phyloP scores from a whole-genome alignment of 2,113 vertebrate genomes.

The Hymenochirus boettgeri region DNA sequence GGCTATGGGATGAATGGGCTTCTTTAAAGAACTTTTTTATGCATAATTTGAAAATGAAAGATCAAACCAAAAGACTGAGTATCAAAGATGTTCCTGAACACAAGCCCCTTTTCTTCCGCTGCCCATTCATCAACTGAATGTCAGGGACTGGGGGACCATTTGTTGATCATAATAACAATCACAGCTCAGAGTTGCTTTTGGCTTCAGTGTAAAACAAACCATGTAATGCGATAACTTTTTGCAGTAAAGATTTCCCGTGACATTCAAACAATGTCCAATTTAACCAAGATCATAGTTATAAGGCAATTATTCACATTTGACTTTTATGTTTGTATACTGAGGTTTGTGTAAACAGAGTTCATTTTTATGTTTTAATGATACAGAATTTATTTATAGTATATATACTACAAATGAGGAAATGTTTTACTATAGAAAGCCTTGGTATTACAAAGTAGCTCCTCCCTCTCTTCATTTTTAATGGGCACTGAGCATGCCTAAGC shows the following conservation, averaged over 20 bases:
- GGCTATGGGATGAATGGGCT: constrained; percentile 70
- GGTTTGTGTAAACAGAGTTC: no score
- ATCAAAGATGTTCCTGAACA: constrained; percentile 70
- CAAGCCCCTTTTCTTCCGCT: constrained; percentile 19
- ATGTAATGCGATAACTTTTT: not conserved
- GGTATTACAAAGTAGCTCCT: no score
- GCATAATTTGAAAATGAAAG: constrained; percentile 68
- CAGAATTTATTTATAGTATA: no score
- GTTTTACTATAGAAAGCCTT: no score
- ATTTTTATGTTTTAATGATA: no score
- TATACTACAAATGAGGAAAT: no score
- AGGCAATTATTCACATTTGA: no score
- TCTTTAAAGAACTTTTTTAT: constrained; percentile 63
- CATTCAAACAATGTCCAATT: not conserved
- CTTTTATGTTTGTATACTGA: no score
- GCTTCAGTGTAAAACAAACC: not conserved
- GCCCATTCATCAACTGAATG: constrained; percentile 10
- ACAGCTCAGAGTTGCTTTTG: constrained; percentile 10
- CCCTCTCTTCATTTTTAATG: no score
- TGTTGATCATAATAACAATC: constrained; percentile 2
- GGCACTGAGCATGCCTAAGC: no score
- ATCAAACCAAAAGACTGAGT: constrained; percentile 64
- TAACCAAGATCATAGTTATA: no score
- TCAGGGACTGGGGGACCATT: not conserved
- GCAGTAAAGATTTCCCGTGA: not conserved